Conservation (phyloP, 2,888 invertebrate species). For the Ichneumon xanthorius region DNA sequence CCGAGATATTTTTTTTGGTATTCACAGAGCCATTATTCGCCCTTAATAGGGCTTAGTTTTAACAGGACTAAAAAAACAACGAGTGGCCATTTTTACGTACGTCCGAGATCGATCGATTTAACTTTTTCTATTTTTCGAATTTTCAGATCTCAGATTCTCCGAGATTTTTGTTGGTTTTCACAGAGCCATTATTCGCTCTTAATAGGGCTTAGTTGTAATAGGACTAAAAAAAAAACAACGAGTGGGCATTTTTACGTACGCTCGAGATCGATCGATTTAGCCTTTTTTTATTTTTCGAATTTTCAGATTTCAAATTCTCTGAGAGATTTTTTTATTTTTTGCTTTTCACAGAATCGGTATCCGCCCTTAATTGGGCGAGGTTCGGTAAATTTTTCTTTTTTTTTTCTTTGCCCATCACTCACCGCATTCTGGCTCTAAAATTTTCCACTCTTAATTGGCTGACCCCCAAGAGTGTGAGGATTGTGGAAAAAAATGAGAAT, state of each 20-base stretch:
- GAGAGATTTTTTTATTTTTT: slow-evolving; percentile 6
- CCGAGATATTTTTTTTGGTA: neutral
- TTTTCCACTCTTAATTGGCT: slow-evolving; percentile 66
- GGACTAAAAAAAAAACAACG: neutral
- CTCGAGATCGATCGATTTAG: slow-evolving; percentile 39
- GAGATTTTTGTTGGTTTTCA: slow-evolving; percentile 6
- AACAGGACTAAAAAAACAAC: neutral
- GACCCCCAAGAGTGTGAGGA: slow-evolving; percentile 19
- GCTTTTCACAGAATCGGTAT: slow-evolving; percentile 11
- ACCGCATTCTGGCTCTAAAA: slow-evolving; percentile 39
- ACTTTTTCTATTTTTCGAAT: slow-evolving; percentile 11
- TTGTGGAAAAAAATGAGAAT: slow-evolving; percentile 44
- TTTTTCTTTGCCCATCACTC: slow-evolving; percentile 44
- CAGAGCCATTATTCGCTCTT: slow-evolving; percentile 18
- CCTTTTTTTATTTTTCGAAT: slow-evolving; percentile 17
- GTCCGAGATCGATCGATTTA: slow-evolving; percentile 36
- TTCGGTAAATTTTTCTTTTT: slow-evolving; percentile 29
- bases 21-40: slow-evolving; percentile 22
- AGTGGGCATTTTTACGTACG: slow-evolving; percentile 1
- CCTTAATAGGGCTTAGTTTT: slow-evolving; percentile 48
- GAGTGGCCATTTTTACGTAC: slow-evolving; percentile 2
- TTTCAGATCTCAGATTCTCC: neutral
- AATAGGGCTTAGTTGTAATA: slow-evolving; percentile 20
- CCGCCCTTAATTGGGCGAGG: slow-evolving; percentile 55
- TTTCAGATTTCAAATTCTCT: slow-evolving; percentile 1